A percentile compares a stretch with the other conserved stretches of the same genome.
Conservation (phyloP, 1,140 invertebrate species). For the Drosophila ficusphila region DNA sequence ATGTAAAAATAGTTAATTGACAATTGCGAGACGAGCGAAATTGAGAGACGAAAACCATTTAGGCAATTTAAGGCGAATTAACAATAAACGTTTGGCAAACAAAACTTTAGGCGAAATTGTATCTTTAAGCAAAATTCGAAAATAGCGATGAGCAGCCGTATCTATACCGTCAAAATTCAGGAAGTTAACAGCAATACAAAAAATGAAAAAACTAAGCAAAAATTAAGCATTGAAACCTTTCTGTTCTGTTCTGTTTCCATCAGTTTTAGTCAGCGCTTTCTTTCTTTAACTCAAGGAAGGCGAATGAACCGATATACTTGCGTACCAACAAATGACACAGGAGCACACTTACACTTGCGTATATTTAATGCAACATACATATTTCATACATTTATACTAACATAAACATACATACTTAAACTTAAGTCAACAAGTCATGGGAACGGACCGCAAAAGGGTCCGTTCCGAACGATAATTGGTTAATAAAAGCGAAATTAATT, state of each 20-base stretch:
- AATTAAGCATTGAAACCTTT: constrained; percentile 26
- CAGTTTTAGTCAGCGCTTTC: constrained; percentile 32
- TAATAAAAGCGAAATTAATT: constrained; percentile 77
- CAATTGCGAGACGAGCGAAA: constrained; percentile 52
- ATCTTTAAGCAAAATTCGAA: constrained; percentile 59
- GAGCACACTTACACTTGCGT: constrained; percentile 56
- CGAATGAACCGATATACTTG: constrained; percentile 46
- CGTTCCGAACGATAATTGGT: constrained; percentile 68
- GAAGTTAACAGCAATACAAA: constrained; percentile 20
- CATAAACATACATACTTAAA: constrained; percentile 53
- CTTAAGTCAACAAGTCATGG: constrained; percentile 74
- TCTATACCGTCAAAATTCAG: constrained; percentile 65
- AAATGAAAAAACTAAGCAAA: constrained; percentile 23
- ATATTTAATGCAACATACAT: constrained; percentile 67
- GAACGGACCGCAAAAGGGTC: constrained; percentile 37
- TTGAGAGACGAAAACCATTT: constrained; percentile 65
- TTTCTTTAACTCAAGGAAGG: constrained; percentile 39
- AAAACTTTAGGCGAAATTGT: constrained; percentile 83
- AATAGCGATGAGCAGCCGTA: constrained; percentile 34
- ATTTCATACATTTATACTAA: constrained; percentile 83
- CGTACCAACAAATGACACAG: constrained; percentile 62
- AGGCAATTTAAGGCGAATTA: constrained; percentile 84
- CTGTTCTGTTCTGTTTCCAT: constrained; percentile 56
- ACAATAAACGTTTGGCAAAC: constrained; percentile 82
- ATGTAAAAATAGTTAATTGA: constrained; percentile 82